Evolutionary conservation across 2,888 invertebrate species (phyloP), one percentile per base, ranked within the genome.

Genomic region (Nebria salina): DNA sequence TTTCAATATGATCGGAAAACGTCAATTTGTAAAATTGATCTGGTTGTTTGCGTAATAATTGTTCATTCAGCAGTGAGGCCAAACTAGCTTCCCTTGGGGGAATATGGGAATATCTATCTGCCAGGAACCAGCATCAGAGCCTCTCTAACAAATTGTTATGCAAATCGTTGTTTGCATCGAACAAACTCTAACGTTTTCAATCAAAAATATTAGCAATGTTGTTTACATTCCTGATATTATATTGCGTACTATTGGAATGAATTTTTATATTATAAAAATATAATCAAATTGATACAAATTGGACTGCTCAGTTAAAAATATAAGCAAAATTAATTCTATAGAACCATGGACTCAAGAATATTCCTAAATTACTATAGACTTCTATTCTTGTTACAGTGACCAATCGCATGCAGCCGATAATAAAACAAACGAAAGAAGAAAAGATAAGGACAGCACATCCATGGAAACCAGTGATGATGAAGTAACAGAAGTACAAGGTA

Each of bases 401-500:
- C 87, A 88, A 83, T 74, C 81, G 8, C 88, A 87, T 84, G 89
- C 90, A 82, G 91, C 91, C 83, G 91, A 89, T 84, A 92, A 92
- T 86, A 92, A 92, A 87, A 92, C 92, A 85, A 92, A 92, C 84
- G 90, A 92, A 83, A 89, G 90, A 85, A 91, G 91, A 89, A 90
- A 90, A 86, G 91, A 91, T 84, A 89, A 90, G 82, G 91, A 91
- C 83, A 89, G 91, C 65, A 84, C 87, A 26, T 85, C 88, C 13
- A 90, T 91, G 87, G 92, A 92, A 83, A 91, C 91, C 43, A 92
- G 92, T 84, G 92, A 92, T 84, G 93, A 93, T 82, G 89, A 89
- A 74, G 85, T 88, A 77, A 85, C 88, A 82, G 91, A 91, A 85
- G 86, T 88, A 82, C 91, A 91, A 90, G 92, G 92, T 92, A 88